A percentile compares a stretch with the other conserved stretches of the same genome.
These are phyloP conservation scores for Drosophila melanica DNA, from an alignment of 1,140 invertebrate genomes.

Conservation along the genomic window DNA sequence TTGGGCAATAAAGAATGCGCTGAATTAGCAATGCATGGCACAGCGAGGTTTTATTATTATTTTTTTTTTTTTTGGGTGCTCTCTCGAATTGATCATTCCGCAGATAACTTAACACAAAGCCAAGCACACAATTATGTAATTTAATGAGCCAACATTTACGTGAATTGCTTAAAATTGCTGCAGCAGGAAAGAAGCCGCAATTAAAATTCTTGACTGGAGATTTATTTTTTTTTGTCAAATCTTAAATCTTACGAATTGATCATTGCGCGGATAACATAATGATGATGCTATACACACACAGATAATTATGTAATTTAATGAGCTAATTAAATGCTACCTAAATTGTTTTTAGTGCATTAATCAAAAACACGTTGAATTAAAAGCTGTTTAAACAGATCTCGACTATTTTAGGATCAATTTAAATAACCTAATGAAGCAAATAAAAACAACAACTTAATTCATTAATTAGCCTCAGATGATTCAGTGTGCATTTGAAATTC, in stretches of 20 bases:
- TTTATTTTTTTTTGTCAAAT: conserved; percentile 8
- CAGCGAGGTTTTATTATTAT: conserved; percentile 16
- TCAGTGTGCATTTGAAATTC: no score
- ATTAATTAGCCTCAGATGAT: background rate
- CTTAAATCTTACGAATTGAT: conserved; percentile 30
- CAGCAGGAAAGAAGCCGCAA: conserved; percentile 1
- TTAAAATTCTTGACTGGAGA: conserved; percentile 16
- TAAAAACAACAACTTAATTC: background rate
- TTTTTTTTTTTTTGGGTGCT: conserved; percentile 25
- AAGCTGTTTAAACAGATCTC: conserved; percentile 9
- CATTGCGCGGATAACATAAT: conserved; percentile 28
- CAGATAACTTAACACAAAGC: conserved; percentile 19
- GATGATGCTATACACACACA: background rate
- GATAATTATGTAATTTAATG: conserved; percentile 55
- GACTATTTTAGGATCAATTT: background rate
- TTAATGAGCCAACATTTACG: conserved; percentile 36
- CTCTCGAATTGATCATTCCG: conserved; percentile 39
- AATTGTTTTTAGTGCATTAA: conserved; percentile 2
- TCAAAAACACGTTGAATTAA: background rate
- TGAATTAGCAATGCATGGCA: conserved; percentile 58
- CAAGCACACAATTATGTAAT: conserved; percentile 56
- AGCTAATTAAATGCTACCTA: conserved; percentile 22
- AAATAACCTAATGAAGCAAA: background rate
- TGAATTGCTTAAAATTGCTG: conserved; percentile 22
- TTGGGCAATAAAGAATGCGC: conserved; percentile 54